A percentile compares a stretch with the other conserved stretches of the same genome.
These are phyloP conservation scores for Brachionus asplanchnoidis DNA, from an alignment of 1,140 invertebrate species.

Conservation along the genomic window DNA sequence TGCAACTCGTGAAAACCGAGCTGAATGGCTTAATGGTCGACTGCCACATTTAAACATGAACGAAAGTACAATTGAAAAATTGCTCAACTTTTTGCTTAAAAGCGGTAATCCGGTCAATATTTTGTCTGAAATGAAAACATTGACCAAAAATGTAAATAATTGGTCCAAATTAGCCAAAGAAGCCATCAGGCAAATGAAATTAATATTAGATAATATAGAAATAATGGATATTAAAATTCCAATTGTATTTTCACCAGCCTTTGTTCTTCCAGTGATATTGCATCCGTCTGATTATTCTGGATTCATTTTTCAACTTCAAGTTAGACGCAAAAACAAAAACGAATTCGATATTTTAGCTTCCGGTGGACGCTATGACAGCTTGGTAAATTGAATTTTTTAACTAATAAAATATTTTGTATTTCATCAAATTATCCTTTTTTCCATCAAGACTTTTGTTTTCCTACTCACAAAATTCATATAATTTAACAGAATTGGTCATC, in stretches of 20 bases:
- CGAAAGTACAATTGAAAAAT: not conserved
- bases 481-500: too few species aligned
- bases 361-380: conserved; percentile 8
- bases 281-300: conserved; percentile 29
- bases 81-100: conserved; percentile 35
- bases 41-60: conserved; percentile 18
- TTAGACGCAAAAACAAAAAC: conserved; percentile 11
- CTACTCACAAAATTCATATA: too few species aligned
- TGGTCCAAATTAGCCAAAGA: conserved; percentile 19
- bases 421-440: too few species aligned
- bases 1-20: not conserved
- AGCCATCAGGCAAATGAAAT: conserved; percentile 24
- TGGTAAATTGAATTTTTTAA: not conserved
- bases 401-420: too few species aligned
- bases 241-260: not conserved
- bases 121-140: conserved; percentile 7
- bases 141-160: not conserved
- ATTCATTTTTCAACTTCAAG: conserved; percentile 19
- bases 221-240: conserved; percentile 25
- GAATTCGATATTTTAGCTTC: conserved; percentile 38
- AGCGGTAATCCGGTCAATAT: not conserved
- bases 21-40: not conserved
- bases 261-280: conserved; percentile 12
- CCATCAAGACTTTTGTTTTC: too few species aligned
- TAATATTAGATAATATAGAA: not conserved